Percentiles rank a stretch among this genome's conserved stretches.
Conservation (phyloP, 2,113 vertebrate genomes). For the Gobiocypris rarus region DNA sequence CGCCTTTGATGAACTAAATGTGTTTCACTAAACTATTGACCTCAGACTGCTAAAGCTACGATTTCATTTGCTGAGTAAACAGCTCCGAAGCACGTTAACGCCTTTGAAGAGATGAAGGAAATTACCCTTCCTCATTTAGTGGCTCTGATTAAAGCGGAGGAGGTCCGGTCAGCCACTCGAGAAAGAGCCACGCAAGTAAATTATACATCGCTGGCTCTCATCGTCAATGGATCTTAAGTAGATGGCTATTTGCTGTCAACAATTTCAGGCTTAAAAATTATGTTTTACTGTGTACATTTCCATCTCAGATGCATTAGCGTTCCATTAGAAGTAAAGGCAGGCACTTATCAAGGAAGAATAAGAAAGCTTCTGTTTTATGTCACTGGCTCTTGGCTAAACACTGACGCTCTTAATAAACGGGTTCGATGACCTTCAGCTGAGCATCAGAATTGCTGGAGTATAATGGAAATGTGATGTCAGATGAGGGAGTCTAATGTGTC, state of each 20-base stretch:
- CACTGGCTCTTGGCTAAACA: slow-evolving; percentile 20
- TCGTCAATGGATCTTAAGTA: slow-evolving; percentile 41
- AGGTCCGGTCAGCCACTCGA: slow-evolving; percentile 36
- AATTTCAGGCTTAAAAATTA: slow-evolving; percentile 36
- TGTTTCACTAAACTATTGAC: slow-evolving; percentile 27
- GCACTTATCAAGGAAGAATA: slow-evolving; percentile 48
- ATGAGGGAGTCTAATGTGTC: neutral
- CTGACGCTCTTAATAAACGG: slow-evolving; percentile 20
- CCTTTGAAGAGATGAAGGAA: slow-evolving; percentile 17
- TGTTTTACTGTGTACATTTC: slow-evolving; percentile 38
- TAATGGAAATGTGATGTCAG: slow-evolving; percentile 41
- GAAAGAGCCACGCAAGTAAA: slow-evolving; percentile 24
- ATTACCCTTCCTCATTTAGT: slow-evolving; percentile 35
- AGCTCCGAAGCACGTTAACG: neutral
- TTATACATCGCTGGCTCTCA: slow-evolving; percentile 35
- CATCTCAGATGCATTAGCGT: slow-evolving; percentile 15
- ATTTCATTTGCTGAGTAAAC: slow-evolving; percentile 41
- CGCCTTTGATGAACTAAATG: slow-evolving; percentile 30
- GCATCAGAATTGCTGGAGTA: neutral
- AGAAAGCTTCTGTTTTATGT: slow-evolving; percentile 27
- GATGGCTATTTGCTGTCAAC: slow-evolving; percentile 38
- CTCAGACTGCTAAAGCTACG: slow-evolving; percentile 31
- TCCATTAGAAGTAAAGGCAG: slow-evolving; percentile 35
- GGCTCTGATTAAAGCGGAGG: slow-evolving; percentile 38
- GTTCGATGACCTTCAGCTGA: slow-evolving; percentile 40